Evolutionary conservation across 2,888 invertebrate genomes (phyloP), one percentile per base, ranked within the genome.

Genomic region (Leucophenga montana): DNA sequence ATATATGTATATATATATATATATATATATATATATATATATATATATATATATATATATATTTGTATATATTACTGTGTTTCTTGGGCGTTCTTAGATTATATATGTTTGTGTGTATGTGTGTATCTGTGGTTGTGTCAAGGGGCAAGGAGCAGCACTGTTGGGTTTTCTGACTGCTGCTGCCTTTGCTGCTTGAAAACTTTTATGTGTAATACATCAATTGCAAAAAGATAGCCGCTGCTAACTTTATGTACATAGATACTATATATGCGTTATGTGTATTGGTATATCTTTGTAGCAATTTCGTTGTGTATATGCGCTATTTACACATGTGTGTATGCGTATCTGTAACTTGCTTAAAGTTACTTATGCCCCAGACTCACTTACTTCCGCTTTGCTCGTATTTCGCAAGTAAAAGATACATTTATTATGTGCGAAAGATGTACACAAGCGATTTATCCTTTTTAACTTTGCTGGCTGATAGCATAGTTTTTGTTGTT

Each of bases 171-270:
- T 50, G 46, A 46, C 46, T 46, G 8, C n/a, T 46, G 46, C 46
- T 22, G 22, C 11, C 48, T 3, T 5, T 69, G 65, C 68, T 67
- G 61, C 61, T 80, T 81, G 81, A 80, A 82, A 82, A 82, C 75
- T 83, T 82, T 82, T 78, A 81, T 85, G 84, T 83, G 85, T 85
- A 85, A 85, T 85, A 85, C 85, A 86, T 85, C 85, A 86, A 86
- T 86, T 86, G 85, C 86, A 86, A 86, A 86, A 86, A 85, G 81
- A 85, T 85, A 86, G 85, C 81, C 86, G 84, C 79, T 85, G 84
- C 84, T 81, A 81, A 81, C 83, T 82, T 82, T 84, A 82, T 82
- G 83, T 84, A 84, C 83, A 76, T 75, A 80, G 71, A 73, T 66
- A 59, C 54, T 39, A 50, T 39, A 39, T 56, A 53, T 22, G 61